phyloP scores from a whole-genome alignment of 2,888 invertebrate species.

The Lochmaea capreae region DNA sequence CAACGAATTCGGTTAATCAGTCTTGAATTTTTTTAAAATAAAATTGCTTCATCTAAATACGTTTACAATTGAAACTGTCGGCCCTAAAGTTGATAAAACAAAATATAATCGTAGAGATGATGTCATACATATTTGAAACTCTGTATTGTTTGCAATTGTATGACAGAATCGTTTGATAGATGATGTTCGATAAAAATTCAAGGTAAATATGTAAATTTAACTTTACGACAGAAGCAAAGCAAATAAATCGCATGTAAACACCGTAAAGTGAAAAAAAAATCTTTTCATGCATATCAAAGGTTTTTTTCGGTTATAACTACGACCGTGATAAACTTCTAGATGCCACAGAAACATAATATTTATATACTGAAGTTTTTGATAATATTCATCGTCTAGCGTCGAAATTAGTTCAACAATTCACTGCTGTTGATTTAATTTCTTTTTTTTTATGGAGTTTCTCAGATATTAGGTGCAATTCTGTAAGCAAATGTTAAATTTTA shows the following conservation, averaged over 20 bases:
- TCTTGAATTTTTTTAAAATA: neutral
- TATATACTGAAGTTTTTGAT: too few relatives aligned
- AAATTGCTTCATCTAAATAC: neutral
- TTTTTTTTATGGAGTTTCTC: too few relatives aligned
- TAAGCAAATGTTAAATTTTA: too few relatives aligned
- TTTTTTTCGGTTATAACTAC: neutral
- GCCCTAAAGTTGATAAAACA: neutral
- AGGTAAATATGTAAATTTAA: neutral
- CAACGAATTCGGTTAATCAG: neutral
- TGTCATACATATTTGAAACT: neutral
- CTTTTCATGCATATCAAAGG: neutral
- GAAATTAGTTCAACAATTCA: too few relatives aligned
- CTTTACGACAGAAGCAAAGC: neutral
- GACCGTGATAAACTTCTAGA: too few relatives aligned
- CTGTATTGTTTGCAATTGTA: neutral
- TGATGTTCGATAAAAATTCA: constrained; percentile 1
- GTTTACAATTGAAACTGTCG: neutral
- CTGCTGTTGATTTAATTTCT: too few relatives aligned
- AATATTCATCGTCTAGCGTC: too few relatives aligned
- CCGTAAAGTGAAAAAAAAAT: too few relatives aligned
- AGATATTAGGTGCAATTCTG: too few relatives aligned
- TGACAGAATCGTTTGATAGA: neutral
- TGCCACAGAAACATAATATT: too few relatives aligned
- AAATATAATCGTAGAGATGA: neutral
- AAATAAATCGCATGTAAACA: neutral